Base-by-base conservation (phyloP, 2,888 invertebrate species). In the Habrosyne pyritoides region DNA sequence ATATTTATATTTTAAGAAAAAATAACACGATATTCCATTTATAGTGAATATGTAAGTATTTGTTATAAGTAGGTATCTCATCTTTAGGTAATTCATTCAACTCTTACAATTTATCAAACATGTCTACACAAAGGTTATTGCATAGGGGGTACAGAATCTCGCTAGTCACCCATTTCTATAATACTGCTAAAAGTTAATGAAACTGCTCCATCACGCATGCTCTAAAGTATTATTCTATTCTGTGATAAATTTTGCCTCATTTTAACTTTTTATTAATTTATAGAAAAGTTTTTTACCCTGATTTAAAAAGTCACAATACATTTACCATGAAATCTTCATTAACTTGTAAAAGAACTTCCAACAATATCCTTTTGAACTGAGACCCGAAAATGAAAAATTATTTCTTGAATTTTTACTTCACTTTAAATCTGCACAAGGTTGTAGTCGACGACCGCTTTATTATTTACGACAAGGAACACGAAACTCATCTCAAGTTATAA, bases 401-500 rank as follows among this genome's bases (percentile, higher is more conserved):
- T 84, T 86, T 86, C 83, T 84, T 84, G 71, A 86, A 87, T 86
- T 89, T 89, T 90, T 85, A 89, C 89, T 87, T 87, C 86, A 87
- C 88, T 90, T 88, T 85, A 90, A 92, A 91, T 91, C 91, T 87
- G 91, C 82, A 87, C 88, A 86, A 86, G 83, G 85, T 89, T 89
- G 90, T 90, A 88, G 88, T 89, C 88, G 89, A 86, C 90, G 89
- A 87, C 89, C 89, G 91, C 91, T 92, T 92, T 91, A 91, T 91
- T 91, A 92, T 92, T 92, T 92, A 92, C 91, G 91, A 91, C 90
- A 91, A 90, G 91, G 91, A 92, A 91, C 91, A 91, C 91, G 90
- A 89, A 92, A 91, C 91, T 92, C 91, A 92, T 92, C 91, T 91
- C 91, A 91, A 92, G 91, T 92, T 92, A 92, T 92, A 92, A 92